Evolutionary conservation across 1,140 invertebrate genomes (phyloP).

Genomic region (Drosophila chauvacae): DNA sequence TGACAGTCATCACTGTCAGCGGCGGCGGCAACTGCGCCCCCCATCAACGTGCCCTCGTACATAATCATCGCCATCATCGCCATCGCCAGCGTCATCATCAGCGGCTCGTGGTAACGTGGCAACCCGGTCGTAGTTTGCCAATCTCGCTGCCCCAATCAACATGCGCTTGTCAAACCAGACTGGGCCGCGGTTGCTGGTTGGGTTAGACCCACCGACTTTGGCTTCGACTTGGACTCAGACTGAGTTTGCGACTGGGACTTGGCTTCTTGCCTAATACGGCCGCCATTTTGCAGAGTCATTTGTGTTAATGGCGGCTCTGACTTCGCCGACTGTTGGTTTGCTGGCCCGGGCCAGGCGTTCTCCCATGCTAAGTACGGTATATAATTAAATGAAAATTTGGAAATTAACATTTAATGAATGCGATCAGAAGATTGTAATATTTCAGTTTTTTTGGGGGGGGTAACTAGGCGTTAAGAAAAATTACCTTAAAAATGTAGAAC

Average conservation of each 20-base stretch:
- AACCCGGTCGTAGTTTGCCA: constrained; percentile 62
- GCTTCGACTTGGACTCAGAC: constrained; percentile 7
- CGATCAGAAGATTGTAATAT: constrained; percentile 3
- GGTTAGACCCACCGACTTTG: constrained; percentile 38
- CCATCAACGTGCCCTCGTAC: constrained; percentile 29
- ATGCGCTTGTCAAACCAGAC: constrained; percentile 69
- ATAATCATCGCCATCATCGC: constrained; percentile 34
- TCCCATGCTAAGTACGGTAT: constrained; percentile 16
- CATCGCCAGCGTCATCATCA: constrained; percentile 29
- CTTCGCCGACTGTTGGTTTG: constrained; percentile 30
- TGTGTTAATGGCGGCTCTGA: constrained; percentile 76
- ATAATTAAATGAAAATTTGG: constrained; percentile 51
- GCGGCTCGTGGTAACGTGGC: constrained; percentile 24
- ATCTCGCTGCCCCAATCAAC: constrained; percentile 80
- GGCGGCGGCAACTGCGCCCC: constrained; percentile 37
- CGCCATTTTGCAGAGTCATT: constrained; percentile 83
- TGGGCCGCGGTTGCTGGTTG: constrained; percentile 55
- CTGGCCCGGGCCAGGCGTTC: constrained; percentile 7
- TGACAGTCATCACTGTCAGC: constrained; percentile 84
- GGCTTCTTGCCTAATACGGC: constrained; percentile 73
- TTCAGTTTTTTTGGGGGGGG: neutral
- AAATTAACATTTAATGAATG: constrained; percentile 46
- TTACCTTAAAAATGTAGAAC: neutral
- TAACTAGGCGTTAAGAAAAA: neutral
- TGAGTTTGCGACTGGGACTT: constrained; percentile 12